A percentile compares a stretch with the other conserved stretches of the same genome.
phyloP scores from a whole-genome alignment of 1,140 invertebrate species.

The Rhopalosiphum maidis region DNA sequence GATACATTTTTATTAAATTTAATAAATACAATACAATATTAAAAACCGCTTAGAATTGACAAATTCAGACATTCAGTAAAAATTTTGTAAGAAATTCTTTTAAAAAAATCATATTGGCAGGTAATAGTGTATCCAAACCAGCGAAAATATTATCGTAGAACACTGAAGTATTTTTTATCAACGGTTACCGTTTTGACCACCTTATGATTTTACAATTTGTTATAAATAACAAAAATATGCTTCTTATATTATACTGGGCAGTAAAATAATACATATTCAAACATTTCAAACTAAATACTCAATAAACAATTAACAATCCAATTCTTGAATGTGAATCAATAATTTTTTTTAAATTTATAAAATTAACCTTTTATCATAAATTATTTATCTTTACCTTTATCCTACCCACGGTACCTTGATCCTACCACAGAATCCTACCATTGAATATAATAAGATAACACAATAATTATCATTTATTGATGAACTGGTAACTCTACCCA shows the following conservation, averaged over 20 bases:
- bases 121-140: background rate
- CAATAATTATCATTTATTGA: background rate
- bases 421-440: no score
- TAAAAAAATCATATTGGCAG: slow-evolving; percentile 26
- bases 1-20: slow-evolving; percentile 1
- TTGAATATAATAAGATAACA: no score
- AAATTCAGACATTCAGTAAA: background rate
- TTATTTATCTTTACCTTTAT: background rate
- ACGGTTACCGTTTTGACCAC: background rate
- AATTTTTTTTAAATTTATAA: background rate
- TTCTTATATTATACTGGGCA: background rate
- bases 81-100: background rate
- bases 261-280: background rate
- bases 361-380: background rate
- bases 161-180: background rate
- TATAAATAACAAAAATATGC: background rate
- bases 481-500: background rate
- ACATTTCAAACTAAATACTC: background rate
- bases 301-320: background rate
- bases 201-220: background rate
- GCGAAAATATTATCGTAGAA: background rate
- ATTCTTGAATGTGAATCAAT: background rate
- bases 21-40: background rate
- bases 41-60: background rate
- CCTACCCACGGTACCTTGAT: background rate